Percentiles rank a stretch among this genome's conserved stretches.
Conservation (phyloP, 2,113 vertebrate genomes). For the Corythornis cristatus region DNA sequence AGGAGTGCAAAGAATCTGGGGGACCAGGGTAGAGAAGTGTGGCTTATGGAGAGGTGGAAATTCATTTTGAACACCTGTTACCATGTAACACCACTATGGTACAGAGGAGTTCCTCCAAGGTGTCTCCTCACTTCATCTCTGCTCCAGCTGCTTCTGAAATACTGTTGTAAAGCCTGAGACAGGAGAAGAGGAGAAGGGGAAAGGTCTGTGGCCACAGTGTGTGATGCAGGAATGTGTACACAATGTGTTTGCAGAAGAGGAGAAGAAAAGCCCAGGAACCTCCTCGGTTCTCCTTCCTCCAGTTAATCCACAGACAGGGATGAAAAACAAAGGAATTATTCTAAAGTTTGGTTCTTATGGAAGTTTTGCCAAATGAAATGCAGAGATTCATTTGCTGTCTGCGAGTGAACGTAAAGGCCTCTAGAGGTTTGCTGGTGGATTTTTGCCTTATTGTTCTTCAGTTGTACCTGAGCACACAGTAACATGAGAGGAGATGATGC, state of each 20-base stretch:
- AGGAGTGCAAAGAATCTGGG: not conserved
- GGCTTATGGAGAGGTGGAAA: not conserved
- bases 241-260: not conserved
- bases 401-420: not conserved
- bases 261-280: not conserved
- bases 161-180: not conserved
- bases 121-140: not conserved
- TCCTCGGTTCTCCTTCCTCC: not conserved
- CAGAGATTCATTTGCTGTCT: not conserved
- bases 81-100: not conserved
- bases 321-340: not conserved
- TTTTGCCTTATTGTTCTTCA: not conserved
- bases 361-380: not conserved
- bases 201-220: not conserved
- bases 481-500: not conserved
- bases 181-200: not conserved
- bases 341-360: not conserved
- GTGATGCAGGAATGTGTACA: not conserved
- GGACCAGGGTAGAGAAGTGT: rapidly evolving
- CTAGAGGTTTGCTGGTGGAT: rapidly evolving
- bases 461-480: not conserved
- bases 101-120: not conserved
- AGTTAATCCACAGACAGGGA: not conserved
- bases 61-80: not conserved
- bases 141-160: not conserved